Percentiles rank a stretch among this genome's conserved stretches.
Conservation (phyloP, 2,888 invertebrate species). For the Sarcophaga rosellei region DNA sequence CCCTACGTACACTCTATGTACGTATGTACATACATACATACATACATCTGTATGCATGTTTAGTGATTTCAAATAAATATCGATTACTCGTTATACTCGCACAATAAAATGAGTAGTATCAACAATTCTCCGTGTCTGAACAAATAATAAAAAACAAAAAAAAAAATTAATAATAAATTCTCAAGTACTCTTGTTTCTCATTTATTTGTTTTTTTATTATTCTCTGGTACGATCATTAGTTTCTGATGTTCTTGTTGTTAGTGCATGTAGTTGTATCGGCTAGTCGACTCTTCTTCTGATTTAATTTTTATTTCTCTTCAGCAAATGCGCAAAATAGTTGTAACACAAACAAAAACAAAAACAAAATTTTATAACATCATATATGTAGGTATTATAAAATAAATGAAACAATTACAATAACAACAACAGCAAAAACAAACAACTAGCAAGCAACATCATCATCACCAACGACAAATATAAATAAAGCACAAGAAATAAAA, state of each 20-base stretch:
- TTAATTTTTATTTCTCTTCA: constrained; percentile 54
- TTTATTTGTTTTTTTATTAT: not conserved
- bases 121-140: too few relatives aligned
- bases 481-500: constrained; percentile 14
- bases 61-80: too few relatives aligned
- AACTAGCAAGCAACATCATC: not conserved
- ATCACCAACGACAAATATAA: not conserved
- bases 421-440: not conserved
- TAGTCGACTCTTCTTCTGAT: constrained; percentile 66
- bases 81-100: too few relatives aligned
- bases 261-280: constrained; percentile 56
- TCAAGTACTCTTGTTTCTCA: constrained; percentile 28
- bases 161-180: constrained; percentile 9
- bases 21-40: too few relatives aligned
- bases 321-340: constrained; percentile 44
- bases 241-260: constrained; percentile 12
- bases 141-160: constrained; percentile 2
- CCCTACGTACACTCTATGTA: not conserved
- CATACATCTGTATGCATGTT: too few relatives aligned
- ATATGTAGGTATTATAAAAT: not conserved
- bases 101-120: too few relatives aligned
- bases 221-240: not conserved
- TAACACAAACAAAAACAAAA: constrained; percentile 30
- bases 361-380: constrained; percentile 20
- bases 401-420: not conserved